These are phyloP conservation scores for Artibeus jamaicensis DNA, from an alignment of 2,797 vertebrate species.

Conservation along the genomic window DNA sequence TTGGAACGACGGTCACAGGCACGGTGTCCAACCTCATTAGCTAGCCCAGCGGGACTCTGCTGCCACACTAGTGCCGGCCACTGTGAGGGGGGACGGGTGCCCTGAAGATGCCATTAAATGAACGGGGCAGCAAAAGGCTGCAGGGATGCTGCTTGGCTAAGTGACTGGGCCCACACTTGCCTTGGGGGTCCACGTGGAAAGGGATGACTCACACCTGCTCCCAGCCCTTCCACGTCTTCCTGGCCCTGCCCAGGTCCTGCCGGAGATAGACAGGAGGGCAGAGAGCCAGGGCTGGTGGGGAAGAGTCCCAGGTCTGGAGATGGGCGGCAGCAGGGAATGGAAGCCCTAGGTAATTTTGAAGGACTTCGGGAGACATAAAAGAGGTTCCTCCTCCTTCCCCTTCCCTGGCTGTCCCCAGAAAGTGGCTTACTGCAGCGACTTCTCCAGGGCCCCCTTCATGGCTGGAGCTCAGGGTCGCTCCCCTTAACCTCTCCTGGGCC, in stretches of 20 bases:
- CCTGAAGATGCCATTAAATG: conserved; percentile 76
- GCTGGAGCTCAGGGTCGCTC: not conserved
- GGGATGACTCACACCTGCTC: conserved; percentile 69
- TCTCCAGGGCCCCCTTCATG: not conserved
- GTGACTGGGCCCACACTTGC: conserved; percentile 71
- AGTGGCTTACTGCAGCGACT: not conserved
- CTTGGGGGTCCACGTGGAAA: conserved; percentile 70
- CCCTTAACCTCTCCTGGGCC: not conserved
- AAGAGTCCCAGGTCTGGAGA: not conserved
- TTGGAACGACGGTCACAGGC: conserved; percentile 78
- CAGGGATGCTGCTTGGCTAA: conserved; percentile 45
- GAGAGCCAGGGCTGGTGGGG: not conserved
- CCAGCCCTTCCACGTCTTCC: not conserved
- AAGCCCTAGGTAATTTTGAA: not conserved
- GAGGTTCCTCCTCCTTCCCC: not conserved
- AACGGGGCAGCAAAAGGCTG: conserved; percentile 69
- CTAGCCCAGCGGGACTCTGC: conserved; percentile 78
- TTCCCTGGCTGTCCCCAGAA: not conserved
- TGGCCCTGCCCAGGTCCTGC: not conserved
- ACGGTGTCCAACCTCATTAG: conserved; percentile 86
- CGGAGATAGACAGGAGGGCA: not conserved
- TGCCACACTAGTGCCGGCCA: conserved; percentile 71
- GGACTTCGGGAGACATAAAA: not conserved
- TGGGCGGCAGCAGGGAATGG: not conserved
- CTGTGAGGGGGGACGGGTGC: conserved; percentile 69